A percentile compares a stretch with the other conserved stretches of the same genome.
Conservation (phyloP, 2,113 vertebrate genomes). For the Ageneiosus marmoratus region DNA sequence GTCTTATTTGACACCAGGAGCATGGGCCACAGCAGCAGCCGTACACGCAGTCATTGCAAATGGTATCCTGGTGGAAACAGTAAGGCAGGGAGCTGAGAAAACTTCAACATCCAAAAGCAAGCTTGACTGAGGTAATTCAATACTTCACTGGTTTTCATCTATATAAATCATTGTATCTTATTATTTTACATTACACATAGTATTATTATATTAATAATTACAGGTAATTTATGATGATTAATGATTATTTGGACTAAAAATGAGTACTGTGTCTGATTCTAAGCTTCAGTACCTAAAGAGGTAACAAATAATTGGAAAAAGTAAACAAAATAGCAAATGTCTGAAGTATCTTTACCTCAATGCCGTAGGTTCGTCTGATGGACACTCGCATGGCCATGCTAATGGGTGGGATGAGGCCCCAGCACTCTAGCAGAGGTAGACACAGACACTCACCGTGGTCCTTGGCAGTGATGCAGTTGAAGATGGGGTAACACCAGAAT, state of each 20-base stretch:
- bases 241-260: not conserved
- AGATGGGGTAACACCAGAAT: slow-evolving; percentile 69
- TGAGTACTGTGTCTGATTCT: not conserved
- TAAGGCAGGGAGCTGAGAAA: not conserved
- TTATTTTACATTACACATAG: not conserved
- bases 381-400: slow-evolving; percentile 52
- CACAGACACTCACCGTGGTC: slow-evolving; percentile 66
- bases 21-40: slow-evolving; percentile 47
- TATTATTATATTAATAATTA: not conserved
- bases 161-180: not conserved
- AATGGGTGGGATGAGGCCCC: slow-evolving; percentile 44
- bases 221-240: not conserved
- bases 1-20: slow-evolving; percentile 51
- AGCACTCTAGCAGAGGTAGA: slow-evolving; percentile 70
- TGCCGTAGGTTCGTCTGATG: slow-evolving; percentile 41
- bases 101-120: not conserved
- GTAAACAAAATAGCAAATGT: not conserved
- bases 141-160: not conserved
- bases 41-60: slow-evolving; percentile 51
- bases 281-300: not conserved
- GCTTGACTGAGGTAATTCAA: not conserved
- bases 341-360: slow-evolving; percentile 16
- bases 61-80: slow-evolving; percentile 39
- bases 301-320: not conserved
- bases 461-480: slow-evolving; percentile 59